Conservation (phyloP, 2,888 invertebrate genomes). For the Drosophila anomalata region DNA sequence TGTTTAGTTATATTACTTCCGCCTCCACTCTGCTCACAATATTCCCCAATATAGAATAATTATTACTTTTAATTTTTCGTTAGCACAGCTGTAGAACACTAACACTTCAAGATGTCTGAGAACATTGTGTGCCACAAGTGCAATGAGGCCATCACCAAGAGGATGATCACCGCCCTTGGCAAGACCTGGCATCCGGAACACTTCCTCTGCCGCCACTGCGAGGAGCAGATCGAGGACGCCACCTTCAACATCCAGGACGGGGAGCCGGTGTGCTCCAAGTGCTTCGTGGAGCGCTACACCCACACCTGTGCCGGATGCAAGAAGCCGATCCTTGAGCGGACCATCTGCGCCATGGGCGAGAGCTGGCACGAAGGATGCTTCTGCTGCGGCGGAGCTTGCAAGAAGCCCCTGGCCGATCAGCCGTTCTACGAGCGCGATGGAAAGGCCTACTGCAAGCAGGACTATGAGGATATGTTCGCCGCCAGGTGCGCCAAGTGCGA, state of each 20-base stretch:
- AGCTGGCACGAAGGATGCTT: slow-evolving; percentile 97
- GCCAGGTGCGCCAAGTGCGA: slow-evolving; percentile 93
- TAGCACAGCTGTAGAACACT: background rate
- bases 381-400: slow-evolving; percentile 91
- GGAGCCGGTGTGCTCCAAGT: slow-evolving; percentile 93
- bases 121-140: slow-evolving; percentile 73
- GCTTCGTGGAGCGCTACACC: slow-evolving; percentile 93
- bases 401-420: slow-evolving; percentile 90
- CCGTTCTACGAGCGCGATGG: slow-evolving; percentile 94
- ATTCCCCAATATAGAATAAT: background rate
- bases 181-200: slow-evolving; percentile 97
- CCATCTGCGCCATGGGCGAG: slow-evolving; percentile 93
- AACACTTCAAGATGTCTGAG: slow-evolving; percentile 52
- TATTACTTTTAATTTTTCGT: background rate
- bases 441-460: slow-evolving; percentile 92
- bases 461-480: slow-evolving; percentile 94
- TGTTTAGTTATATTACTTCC: background rate
- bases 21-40: background rate
- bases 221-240: slow-evolving; percentile 93
- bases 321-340: slow-evolving; percentile 93
- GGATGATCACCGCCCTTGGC: slow-evolving; percentile 94
- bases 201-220: slow-evolving; percentile 95
- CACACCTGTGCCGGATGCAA: slow-evolving; percentile 94
- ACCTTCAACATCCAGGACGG: slow-evolving; percentile 92
- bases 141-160: slow-evolving; percentile 70